A percentile compares a stretch with the other conserved stretches of the same genome.
Conservation (phyloP, 1,140 invertebrate species). For the Drosophila novamexicana region DNA sequence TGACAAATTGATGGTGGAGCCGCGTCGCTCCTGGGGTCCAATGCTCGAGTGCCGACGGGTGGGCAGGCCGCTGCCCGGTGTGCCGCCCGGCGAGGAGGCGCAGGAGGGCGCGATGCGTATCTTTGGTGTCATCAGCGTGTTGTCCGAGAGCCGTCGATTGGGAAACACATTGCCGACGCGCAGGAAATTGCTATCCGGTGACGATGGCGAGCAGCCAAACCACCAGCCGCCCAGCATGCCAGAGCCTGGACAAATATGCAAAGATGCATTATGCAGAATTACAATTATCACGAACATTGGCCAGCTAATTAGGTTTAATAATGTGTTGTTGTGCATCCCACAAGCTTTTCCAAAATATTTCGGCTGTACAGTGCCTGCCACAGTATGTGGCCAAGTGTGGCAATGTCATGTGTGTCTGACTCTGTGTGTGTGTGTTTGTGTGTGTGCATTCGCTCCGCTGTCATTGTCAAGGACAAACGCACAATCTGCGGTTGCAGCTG, state of each 20-base stretch:
- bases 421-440: too few relatives aligned
- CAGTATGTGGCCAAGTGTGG: slow-evolving; percentile 1
- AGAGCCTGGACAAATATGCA: slow-evolving; percentile 80
- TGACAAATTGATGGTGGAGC: slow-evolving; percentile 93
- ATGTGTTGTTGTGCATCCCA: slow-evolving; percentile 11
- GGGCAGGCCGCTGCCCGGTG: slow-evolving; percentile 91
- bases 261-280: slow-evolving; percentile 6
- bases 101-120: slow-evolving; percentile 94
- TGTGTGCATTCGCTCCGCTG: slow-evolving; percentile 14
- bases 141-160: slow-evolving; percentile 94
- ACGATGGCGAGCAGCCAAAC: slow-evolving; percentile 89
- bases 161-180: slow-evolving; percentile 91
- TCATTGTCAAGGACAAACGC: slow-evolving; percentile 52
- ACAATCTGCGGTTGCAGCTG: slow-evolving; percentile 63
- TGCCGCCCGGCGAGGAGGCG: slow-evolving; percentile 93
- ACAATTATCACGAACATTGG: slow-evolving; percentile 20
- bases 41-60: slow-evolving; percentile 95
- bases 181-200: slow-evolving; percentile 94
- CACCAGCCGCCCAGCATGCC: slow-evolving; percentile 90
- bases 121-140: slow-evolving; percentile 95
- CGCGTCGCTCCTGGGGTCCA: slow-evolving; percentile 93
- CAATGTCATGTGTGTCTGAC: slow-evolving; percentile 10
- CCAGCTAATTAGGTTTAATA: slow-evolving; percentile 72
- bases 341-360: slow-evolving; percentile 17
- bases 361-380: slow-evolving; percentile 5